phyloP scores from a whole-genome alignment of 2,113 vertebrate species.

The Otocyon megalotis region DNA sequence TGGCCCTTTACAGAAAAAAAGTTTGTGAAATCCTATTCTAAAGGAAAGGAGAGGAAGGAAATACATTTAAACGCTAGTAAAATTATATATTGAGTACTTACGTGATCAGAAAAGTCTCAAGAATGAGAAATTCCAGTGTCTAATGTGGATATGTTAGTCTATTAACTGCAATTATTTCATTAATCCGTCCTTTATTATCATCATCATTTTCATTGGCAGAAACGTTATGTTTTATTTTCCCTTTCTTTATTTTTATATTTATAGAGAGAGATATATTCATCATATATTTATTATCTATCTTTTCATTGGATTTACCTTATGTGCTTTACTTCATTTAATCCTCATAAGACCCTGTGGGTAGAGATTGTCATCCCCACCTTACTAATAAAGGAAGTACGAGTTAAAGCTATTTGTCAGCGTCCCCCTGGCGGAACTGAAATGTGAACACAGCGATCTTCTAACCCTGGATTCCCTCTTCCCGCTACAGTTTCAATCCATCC shows the following conservation, averaged over 20 bases:
- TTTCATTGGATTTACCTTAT: background rate
- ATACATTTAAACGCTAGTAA: slow-evolving; percentile 46
- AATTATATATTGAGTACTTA: background rate
- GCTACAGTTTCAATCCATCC: slow-evolving; percentile 17
- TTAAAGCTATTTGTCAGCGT: background rate
- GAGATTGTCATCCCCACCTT: background rate
- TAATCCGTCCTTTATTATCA: background rate
- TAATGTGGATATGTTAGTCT: background rate
- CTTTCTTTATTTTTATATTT: background rate
- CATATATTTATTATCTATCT: background rate
- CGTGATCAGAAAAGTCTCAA: background rate
- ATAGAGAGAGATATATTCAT: too few species aligned
- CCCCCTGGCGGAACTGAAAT: background rate
- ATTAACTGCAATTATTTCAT: background rate
- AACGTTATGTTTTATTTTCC: background rate
- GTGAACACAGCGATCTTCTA: background rate
- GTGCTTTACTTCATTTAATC: background rate
- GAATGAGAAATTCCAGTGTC: background rate
- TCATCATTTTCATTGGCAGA: background rate
- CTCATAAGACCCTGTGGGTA: background rate
- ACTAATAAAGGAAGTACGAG: background rate
- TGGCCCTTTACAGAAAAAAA: background rate
- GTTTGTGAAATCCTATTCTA: background rate
- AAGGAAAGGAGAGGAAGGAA: slow-evolving; percentile 68
- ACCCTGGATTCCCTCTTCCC: slow-evolving; percentile 38